Conservation (phyloP, 2,113 vertebrate species). For the Xenus cinereus region DNA sequence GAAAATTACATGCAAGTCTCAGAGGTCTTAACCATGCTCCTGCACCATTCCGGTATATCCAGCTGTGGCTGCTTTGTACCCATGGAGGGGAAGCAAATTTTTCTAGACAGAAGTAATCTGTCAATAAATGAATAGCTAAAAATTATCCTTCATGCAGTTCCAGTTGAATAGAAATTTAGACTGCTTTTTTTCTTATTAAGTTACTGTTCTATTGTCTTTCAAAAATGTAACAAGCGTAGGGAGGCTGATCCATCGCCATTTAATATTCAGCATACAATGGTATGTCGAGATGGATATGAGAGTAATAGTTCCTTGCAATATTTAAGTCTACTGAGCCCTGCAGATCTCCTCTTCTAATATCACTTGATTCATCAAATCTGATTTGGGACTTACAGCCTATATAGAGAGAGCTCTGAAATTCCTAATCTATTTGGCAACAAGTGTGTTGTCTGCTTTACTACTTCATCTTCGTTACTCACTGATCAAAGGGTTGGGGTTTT, state of each 20-base stretch:
- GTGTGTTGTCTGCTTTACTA: constrained; percentile 4
- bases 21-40: neutral
- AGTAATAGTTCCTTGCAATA: constrained; percentile 15
- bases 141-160: neutral
- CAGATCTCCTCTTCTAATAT: constrained; percentile 28
- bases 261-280: neutral
- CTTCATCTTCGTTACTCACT: constrained; percentile 33
- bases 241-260: neutral
- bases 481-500: neutral
- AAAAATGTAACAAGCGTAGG: neutral
- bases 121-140: constrained; percentile 9
- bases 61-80: neutral
- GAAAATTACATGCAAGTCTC: neutral
- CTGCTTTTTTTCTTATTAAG: neutral
- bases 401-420: constrained; percentile 23
- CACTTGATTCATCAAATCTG: constrained; percentile 50
- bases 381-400: constrained; percentile 22
- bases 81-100: neutral
- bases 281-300: neutral
- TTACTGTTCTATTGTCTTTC: constrained; percentile 25
- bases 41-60: neutral
- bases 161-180: neutral
- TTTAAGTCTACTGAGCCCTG: constrained; percentile 45
- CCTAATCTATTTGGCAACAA: constrained; percentile 25
- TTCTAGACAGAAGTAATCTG: neutral